These are phyloP conservation scores for Desmodus rotundus DNA, from an alignment of 2,113 vertebrate genomes.

Conservation along the genomic window DNA sequence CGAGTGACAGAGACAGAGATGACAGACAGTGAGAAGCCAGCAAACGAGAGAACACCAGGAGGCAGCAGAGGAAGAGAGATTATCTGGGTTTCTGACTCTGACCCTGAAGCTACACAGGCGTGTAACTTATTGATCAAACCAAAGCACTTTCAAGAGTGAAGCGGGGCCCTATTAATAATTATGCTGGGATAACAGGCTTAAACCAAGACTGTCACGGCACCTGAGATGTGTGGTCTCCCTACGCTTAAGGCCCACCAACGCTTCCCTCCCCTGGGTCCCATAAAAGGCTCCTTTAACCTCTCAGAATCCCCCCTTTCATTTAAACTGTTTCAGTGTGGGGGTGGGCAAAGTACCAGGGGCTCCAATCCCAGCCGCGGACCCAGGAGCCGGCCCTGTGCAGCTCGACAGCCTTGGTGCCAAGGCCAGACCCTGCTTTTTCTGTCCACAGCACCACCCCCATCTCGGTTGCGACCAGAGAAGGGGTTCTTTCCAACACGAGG, in stretches of 20 bases:
- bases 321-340: neutral
- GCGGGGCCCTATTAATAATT: neutral
- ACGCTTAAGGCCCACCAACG: rapidly evolving
- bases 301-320: neutral
- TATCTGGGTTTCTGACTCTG: neutral
- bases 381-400: neutral
- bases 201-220: neutral
- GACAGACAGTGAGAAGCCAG: neutral
- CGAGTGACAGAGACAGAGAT: rapidly evolving
- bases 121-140: neutral
- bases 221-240: rapidly evolving
- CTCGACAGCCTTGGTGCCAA: neutral
- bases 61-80: neutral
- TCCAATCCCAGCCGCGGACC: neutral
- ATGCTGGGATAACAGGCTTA: rapidly evolving
- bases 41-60: neutral
- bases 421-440: neutral
- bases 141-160: neutral
- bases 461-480: neutral
- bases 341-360: rapidly evolving
- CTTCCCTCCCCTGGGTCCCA: neutral
- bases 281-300: neutral
- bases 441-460: neutral
- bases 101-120: neutral
- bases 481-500: neutral